Evolutionary conservation across 2,888 invertebrate genomes (phyloP).

Genomic region (Drosophila tanythrix): DNA sequence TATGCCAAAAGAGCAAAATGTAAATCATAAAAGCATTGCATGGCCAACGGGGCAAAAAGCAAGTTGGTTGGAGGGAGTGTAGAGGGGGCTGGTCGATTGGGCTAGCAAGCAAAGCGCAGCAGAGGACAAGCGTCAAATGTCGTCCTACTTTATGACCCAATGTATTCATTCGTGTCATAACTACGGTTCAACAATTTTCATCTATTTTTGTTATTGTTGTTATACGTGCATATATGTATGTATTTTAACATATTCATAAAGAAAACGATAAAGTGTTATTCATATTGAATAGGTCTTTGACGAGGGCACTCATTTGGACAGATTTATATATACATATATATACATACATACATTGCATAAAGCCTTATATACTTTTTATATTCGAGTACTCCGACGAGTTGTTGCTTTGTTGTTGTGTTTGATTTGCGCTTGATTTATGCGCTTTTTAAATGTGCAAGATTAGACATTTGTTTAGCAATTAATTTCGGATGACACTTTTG

Average conservation of each 20-base stretch:
- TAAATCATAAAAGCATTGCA: constrained; percentile 51
- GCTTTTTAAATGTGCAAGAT: constrained; percentile 80
- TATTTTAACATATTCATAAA: constrained; percentile 27
- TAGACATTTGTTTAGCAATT: constrained; percentile 82
- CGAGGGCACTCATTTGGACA: background rate
- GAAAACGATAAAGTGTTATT: constrained; percentile 26
- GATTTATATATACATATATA: background rate
- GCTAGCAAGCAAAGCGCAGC: constrained; percentile 29
- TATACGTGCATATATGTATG: background rate
- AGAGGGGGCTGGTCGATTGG: constrained; percentile 18
- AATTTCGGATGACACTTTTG: constrained; percentile 75
- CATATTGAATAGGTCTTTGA: constrained; percentile 6
- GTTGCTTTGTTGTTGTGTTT: constrained; percentile 46
- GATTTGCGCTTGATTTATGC: constrained; percentile 78
- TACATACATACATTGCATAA: background rate
- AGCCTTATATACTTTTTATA: background rate
- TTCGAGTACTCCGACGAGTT: background rate
- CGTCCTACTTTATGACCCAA: constrained; percentile 51
- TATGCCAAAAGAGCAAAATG: constrained; percentile 60
- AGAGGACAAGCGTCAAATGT: constrained; percentile 24
- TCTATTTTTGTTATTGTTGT: constrained; percentile 19
- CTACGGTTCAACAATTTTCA: constrained; percentile 8
- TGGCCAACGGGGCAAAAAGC: constrained; percentile 31
- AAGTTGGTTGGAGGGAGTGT: background rate
- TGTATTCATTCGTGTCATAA: constrained; percentile 50